Percentiles rank a stretch among this genome's conserved stretches.
Evolutionary conservation across 2,888 invertebrate species (phyloP).

Genomic region (Epistrophe grossulariae): DNA sequence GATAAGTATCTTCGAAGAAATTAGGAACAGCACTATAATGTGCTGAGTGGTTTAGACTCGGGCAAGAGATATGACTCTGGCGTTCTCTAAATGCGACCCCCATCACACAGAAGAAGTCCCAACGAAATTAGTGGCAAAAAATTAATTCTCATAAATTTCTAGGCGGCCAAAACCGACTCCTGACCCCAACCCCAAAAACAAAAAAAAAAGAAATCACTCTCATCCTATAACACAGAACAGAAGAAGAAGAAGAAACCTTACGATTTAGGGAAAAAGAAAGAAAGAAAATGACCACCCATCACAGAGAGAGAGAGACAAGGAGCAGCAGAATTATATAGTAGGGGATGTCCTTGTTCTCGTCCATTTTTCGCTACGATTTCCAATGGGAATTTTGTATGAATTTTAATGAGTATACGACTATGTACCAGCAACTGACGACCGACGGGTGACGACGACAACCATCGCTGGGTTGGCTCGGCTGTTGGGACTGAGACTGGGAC

Average conservation of each 20-base stretch:
- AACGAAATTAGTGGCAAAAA: conserved; percentile 69
- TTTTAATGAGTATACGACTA: conserved; percentile 67
- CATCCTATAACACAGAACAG: not conserved
- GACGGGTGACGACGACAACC: not conserved
- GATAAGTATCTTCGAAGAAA: conserved; percentile 75
- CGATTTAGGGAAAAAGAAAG: not conserved
- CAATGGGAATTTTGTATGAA: conserved; percentile 74
- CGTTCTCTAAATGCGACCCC: conserved; percentile 11
- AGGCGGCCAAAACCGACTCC: not conserved
- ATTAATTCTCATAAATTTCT: conserved; percentile 73
- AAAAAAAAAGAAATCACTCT: conserved; percentile 8
- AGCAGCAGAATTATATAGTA: not conserved
- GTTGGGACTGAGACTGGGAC: not conserved
- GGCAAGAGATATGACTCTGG: conserved; percentile 65
- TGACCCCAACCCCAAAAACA: conserved; percentile 14
- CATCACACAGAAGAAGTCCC: conserved; percentile 45
- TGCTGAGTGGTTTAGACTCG: conserved; percentile 75
- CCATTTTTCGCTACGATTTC: conserved; percentile 46
- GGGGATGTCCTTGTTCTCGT: conserved; percentile 21
- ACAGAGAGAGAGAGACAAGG: not conserved
- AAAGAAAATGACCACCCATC: conserved; percentile 51
- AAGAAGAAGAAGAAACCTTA: conserved; percentile 17
- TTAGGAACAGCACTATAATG: conserved; percentile 75
- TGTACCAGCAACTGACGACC: too few relatives aligned
- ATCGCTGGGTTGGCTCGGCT: not conserved